Evolutionary conservation across 2,888 invertebrate genomes (phyloP), one percentile per base, ranked within the genome.

Genomic region (Lasioglossum malachurum): DNA sequence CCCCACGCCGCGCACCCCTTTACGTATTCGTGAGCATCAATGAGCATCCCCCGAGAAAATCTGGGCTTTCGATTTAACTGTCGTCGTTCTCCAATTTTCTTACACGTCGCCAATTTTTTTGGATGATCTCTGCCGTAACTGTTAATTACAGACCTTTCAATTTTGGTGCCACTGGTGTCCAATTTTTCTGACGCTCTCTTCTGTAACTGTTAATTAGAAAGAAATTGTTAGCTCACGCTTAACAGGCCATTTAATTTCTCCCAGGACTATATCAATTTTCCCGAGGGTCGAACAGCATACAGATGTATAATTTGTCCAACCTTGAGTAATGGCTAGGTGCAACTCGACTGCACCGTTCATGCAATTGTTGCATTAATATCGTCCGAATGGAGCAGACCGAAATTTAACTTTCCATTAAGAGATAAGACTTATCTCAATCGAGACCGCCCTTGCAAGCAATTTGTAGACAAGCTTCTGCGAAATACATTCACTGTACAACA

Each of bases 361-460:
- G 64, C 64, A 14, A 64, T 64, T 64, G 64, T 31, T 31, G 64
- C 64, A 64, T 64, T 64, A 64, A 64, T 64, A 64, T 31, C 64
- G 31, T 27, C 5, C 2, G 64, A 64, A 64, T 64, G 64, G 31
- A 64, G 31, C 64, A 2, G 64, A 31, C 16, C 64, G 4, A 7
- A 31, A 64, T 31, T 64, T 64, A 64, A 64, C 64, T 64, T 31
- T 64, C 64, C 64, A 64, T 64, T 64, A 64, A 64, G 64, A 5
- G 64, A 64, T 64, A 64, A 64, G 64, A 64, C 64, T 60, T 60
- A 64, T 64, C 64, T 16, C 23, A 2, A 2, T 49, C 49, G 2
- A 49, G 19, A 16, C 14, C 14, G 27, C 27, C 27, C 64, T 2
- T 7, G 27, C 27, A 16, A 7, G 14, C 16, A 10, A 10, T 53